These are phyloP conservation scores for Rhinogobius similis DNA, from an alignment of 2,113 vertebrate species.

Conservation along the genomic window DNA sequence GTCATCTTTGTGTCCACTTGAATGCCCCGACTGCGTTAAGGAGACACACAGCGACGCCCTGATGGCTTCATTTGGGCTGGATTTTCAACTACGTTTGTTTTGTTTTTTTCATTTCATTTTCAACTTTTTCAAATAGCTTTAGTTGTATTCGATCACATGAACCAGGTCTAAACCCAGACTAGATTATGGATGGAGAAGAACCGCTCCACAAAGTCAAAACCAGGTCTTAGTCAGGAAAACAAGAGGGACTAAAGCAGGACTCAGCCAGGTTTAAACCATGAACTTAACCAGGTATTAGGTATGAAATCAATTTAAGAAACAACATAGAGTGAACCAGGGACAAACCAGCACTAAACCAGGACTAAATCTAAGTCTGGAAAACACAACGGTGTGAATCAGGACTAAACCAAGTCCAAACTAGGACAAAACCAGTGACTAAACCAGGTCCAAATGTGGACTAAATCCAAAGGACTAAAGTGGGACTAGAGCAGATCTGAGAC, in stretches of 20 bases:
- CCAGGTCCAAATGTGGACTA: neutral
- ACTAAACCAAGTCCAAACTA: too few relatives aligned
- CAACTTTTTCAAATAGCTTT: neutral
- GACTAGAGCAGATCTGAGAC: neutral
- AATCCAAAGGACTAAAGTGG: neutral
- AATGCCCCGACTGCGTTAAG: constrained; percentile 78
- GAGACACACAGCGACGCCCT: constrained; percentile 64
- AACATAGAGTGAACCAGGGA: too few relatives aligned
- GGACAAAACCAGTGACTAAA: neutral
- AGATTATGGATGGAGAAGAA: neutral
- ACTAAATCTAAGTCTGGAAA: neutral
- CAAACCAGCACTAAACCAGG: neutral
- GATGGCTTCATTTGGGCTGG: constrained; percentile 82
- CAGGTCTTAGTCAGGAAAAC: too few relatives aligned
- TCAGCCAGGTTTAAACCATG: too few relatives aligned
- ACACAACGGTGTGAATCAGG: too few relatives aligned
- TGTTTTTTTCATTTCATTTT: neutral
- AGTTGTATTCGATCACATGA: neutral
- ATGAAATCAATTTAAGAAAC: too few relatives aligned
- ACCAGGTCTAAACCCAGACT: neutral
- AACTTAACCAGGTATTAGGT: too few relatives aligned
- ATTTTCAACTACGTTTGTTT: too few relatives aligned
- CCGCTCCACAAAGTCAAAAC: neutral
- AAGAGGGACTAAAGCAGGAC: too few relatives aligned
- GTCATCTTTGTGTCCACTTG: constrained; percentile 98